phyloP scores from a whole-genome alignment of 2,888 invertebrate genomes.

The Caenorhabditis parvicauda region DNA sequence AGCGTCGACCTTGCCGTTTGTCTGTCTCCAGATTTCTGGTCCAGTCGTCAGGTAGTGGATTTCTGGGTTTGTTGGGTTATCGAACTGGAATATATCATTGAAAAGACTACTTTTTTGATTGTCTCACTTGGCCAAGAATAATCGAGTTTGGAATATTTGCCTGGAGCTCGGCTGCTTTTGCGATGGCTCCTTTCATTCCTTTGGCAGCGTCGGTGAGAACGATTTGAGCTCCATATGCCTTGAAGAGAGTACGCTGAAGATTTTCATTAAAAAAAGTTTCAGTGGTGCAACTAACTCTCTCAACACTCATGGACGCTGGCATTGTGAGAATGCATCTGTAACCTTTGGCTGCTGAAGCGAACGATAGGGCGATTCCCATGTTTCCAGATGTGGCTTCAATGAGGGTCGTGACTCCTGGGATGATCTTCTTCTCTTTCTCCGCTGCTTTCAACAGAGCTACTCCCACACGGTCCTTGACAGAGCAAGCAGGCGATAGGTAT shows the following conservation, averaged over 20 bases:
- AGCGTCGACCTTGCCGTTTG: conserved; percentile 55
- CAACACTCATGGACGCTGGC: conserved; percentile 59
- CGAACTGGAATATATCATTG: too few species aligned
- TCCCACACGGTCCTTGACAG: conserved; percentile 59
- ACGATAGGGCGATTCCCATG: conserved; percentile 60
- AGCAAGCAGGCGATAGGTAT: conserved; percentile 58
- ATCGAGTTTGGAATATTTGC: conserved; percentile 44
- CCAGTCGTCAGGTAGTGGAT: conserved; percentile 61
- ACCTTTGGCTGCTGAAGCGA: conserved; percentile 29
- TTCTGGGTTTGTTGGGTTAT: conserved; percentile 53
- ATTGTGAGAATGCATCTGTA: conserved; percentile 59
- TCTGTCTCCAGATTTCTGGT: conserved; percentile 62
- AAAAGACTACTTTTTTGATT: neutral
- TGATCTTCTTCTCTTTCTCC: conserved; percentile 48
- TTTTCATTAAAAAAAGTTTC: too few species aligned
- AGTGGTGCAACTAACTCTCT: conserved; percentile 46
- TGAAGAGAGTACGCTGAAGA: conserved; percentile 50
- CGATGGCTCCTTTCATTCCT: conserved; percentile 49
- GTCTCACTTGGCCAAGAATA: conserved; percentile 37
- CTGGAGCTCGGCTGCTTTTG: conserved; percentile 38
- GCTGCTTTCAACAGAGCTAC: conserved; percentile 54
- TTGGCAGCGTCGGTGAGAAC: conserved; percentile 54
- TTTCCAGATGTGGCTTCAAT: conserved; percentile 59
- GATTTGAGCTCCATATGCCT: conserved; percentile 51
- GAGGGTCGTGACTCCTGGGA: conserved; percentile 48